These are phyloP conservation scores for Nymphalis urticae DNA, from an alignment of 2,888 invertebrate species.

Conservation along the genomic window DNA sequence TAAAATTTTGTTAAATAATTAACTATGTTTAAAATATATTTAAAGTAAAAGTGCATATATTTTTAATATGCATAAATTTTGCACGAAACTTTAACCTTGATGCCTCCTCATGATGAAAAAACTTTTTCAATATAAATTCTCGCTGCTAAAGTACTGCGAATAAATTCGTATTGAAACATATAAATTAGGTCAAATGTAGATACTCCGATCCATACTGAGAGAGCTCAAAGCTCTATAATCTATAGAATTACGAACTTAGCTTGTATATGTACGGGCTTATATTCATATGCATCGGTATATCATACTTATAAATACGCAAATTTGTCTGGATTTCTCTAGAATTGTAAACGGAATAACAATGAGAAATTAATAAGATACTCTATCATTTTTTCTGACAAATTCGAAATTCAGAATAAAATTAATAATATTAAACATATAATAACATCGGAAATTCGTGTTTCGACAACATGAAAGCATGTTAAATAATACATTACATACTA, in stretches of 20 bases:
- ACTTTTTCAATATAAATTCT: slow-evolving; percentile 21
- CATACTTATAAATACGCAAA: not conserved
- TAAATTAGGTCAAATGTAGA: slow-evolving; percentile 20
- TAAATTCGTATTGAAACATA: slow-evolving; percentile 20
- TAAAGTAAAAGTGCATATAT: not conserved
- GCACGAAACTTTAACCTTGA: slow-evolving; percentile 4
- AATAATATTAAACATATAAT: too few species aligned
- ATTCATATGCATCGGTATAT: not conserved
- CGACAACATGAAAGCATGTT: too few species aligned
- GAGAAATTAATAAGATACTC: too few species aligned
- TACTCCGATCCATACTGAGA: slow-evolving; percentile 10
- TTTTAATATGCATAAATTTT: slow-evolving; percentile 7
- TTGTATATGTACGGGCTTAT: not conserved
- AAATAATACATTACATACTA: too few species aligned
- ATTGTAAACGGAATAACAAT: too few species aligned
- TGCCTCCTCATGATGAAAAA: slow-evolving; percentile 5
- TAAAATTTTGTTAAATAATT: not conserved
- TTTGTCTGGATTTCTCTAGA: too few species aligned
- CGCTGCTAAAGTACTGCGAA: slow-evolving; percentile 10
- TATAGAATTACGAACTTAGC: slow-evolving; percentile 3
- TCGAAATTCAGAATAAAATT: too few species aligned
- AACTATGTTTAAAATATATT: not conserved
- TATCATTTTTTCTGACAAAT: too few species aligned
- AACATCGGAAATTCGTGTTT: too few species aligned
- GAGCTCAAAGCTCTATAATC: slow-evolving; percentile 13